These are phyloP conservation scores for Spodoptera littoralis DNA, from an alignment of 2,888 invertebrate species.

Conservation along the genomic window DNA sequence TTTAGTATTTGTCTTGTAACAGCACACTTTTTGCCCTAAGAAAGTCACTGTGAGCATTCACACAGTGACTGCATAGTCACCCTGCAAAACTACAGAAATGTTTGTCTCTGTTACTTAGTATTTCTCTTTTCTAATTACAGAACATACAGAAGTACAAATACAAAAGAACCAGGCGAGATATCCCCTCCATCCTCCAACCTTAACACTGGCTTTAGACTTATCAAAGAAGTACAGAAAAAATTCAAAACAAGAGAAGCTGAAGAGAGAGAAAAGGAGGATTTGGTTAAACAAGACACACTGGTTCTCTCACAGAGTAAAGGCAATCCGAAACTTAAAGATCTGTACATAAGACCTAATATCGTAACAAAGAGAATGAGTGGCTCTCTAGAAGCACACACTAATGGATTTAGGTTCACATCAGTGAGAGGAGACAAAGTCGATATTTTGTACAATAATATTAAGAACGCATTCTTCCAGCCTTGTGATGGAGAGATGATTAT, in stretches of 20 bases:
- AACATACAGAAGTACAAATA: constrained; percentile 98
- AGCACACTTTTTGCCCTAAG: too few relatives aligned
- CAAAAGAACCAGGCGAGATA: constrained; percentile 98
- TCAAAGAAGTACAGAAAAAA: constrained; percentile 99
- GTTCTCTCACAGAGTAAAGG: constrained; percentile 98
- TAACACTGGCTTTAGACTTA: constrained; percentile 98
- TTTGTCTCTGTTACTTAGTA: too few relatives aligned
- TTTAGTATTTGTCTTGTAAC: neutral
- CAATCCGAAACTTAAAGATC: constrained; percentile 98
- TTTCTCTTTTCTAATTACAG: constrained; percentile 75
- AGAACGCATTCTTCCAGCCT: constrained; percentile 99
- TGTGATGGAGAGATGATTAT: constrained; percentile 99
- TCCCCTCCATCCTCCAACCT: constrained; percentile 98
- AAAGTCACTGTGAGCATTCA: neutral
- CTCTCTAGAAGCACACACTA: constrained; percentile 97
- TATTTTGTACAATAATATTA: constrained; percentile 99
- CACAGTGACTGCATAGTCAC: too few relatives aligned
- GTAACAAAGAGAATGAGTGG: constrained; percentile 98
- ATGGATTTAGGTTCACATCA: constrained; percentile 99
- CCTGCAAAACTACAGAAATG: neutral
- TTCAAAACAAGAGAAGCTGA: constrained; percentile 99
- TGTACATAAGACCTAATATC: constrained; percentile 99
- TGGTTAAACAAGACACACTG: constrained; percentile 99
- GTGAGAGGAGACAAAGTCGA: constrained; percentile 99
- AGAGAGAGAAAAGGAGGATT: constrained; percentile 99